Percentiles rank a stretch among this genome's conserved stretches.
Conservation (phyloP, 2,113 vertebrate genomes). For the Chamaea fasciata region DNA sequence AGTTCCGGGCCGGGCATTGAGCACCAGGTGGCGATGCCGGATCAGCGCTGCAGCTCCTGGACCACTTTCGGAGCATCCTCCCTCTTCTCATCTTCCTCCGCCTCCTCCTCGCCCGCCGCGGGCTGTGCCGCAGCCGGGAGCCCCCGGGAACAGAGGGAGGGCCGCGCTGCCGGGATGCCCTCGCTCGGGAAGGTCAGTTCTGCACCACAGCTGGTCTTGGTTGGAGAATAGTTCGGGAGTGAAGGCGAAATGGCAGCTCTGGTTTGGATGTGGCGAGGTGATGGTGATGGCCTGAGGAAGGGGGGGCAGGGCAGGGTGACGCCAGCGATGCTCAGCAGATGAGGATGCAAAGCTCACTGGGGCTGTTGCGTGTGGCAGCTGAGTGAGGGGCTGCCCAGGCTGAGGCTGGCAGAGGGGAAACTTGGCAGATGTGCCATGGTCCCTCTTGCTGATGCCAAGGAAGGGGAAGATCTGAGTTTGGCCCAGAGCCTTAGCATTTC, state of each 20-base stretch:
- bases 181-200: background rate
- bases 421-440: background rate
- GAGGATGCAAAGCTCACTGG: background rate
- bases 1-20: background rate
- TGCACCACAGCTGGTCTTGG: background rate
- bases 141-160: background rate
- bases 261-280: background rate
- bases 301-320: background rate
- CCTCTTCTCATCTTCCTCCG: background rate
- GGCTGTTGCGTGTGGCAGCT: background rate
- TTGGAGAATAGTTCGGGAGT: background rate
- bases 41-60: background rate
- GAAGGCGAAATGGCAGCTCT: background rate
- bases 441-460: background rate
- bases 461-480: background rate
- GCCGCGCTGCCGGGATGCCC: background rate
- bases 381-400: background rate
- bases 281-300: background rate
- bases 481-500: background rate
- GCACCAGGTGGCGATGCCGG: slow-evolving; percentile 41
- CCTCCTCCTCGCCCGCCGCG: background rate
- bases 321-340: background rate
- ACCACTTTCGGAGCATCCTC: background rate
- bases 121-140: background rate
- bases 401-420: background rate